phyloP scores from a whole-genome alignment of 2,113 vertebrate genomes.

The Pelusios castaneus region DNA sequence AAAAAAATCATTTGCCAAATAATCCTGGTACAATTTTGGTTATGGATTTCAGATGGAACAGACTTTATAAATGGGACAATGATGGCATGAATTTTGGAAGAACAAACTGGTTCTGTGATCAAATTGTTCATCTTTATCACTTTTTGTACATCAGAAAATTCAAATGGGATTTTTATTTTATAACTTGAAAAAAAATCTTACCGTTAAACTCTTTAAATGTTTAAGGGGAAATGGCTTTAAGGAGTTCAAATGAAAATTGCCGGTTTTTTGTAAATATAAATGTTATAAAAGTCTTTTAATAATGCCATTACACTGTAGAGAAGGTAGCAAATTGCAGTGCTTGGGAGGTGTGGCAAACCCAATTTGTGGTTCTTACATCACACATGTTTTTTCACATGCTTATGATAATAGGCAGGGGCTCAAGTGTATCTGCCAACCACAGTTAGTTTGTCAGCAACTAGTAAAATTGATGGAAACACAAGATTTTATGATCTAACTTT shows the following conservation, averaged over 20 bases:
- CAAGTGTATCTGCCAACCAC: slow-evolving; percentile 64
- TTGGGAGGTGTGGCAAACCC: slow-evolving; percentile 73
- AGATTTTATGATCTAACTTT: slow-evolving; percentile 40
- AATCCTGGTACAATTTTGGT: slow-evolving; percentile 80
- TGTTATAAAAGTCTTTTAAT: slow-evolving; percentile 86
- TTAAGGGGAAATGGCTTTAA: slow-evolving; percentile 97
- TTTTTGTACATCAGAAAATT: slow-evolving; percentile 97
- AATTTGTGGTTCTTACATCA: slow-evolving; percentile 67
- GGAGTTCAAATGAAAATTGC: slow-evolving; percentile 83
- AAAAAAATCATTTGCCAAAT: slow-evolving; percentile 89
- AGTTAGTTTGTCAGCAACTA: slow-evolving; percentile 64
- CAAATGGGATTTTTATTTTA: slow-evolving; percentile 98
- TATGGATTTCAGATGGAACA: slow-evolving; percentile 75
- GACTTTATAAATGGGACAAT: slow-evolving; percentile 76
- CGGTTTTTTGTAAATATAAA: slow-evolving; percentile 95
- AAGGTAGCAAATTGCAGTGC: slow-evolving; percentile 85
- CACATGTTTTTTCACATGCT: slow-evolving; percentile 50
- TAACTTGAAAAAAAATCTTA: slow-evolving; percentile 90
- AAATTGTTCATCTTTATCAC: slow-evolving; percentile 95
- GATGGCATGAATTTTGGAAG: slow-evolving; percentile 80
- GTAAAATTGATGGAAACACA: slow-evolving; percentile 65
- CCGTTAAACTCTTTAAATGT: slow-evolving; percentile 91
- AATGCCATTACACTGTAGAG: slow-evolving; percentile 93
- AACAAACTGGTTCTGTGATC: slow-evolving; percentile 85
- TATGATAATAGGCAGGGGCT: slow-evolving; percentile 60